phyloP scores from a whole-genome alignment of 2,797 vertebrate genomes.

The Sebastes diaconus region DNA sequence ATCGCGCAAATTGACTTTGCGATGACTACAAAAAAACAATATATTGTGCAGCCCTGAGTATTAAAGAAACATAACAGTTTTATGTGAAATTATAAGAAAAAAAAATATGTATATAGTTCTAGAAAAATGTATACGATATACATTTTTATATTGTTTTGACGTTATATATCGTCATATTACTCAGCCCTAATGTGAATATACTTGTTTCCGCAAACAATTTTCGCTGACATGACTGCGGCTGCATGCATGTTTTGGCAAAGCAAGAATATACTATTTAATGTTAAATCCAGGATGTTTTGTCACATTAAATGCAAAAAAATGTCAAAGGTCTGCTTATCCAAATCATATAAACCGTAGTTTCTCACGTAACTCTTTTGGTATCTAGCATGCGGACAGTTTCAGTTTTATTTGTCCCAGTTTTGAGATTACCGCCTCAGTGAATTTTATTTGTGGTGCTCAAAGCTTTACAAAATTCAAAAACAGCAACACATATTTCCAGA shows the following conservation, averaged over 20 bases:
- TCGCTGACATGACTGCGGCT: background rate
- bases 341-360: background rate
- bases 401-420: constrained; percentile 9
- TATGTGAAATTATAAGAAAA: too few species aligned
- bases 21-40: too few species aligned
- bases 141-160: too few species aligned
- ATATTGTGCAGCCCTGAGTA: too few species aligned
- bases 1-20: too few species aligned
- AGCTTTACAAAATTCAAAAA: background rate
- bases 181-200: background rate
- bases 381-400: constrained; percentile 6
- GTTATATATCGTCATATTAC: too few species aligned
- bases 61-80: too few species aligned
- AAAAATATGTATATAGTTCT: too few species aligned
- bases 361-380: background rate
- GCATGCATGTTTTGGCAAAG: background rate
- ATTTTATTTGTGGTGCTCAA: constrained; percentile 1
- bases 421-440: background rate
- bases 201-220: background rate
- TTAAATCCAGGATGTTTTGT: background rate
- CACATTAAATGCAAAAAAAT: background rate
- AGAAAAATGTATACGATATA: too few species aligned
- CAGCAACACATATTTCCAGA: background rate
- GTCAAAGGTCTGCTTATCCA: background rate
- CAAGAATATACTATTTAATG: background rate